Conservation (phyloP, 2,888 invertebrate species). For the Caenorhabditis sinica region DNA sequence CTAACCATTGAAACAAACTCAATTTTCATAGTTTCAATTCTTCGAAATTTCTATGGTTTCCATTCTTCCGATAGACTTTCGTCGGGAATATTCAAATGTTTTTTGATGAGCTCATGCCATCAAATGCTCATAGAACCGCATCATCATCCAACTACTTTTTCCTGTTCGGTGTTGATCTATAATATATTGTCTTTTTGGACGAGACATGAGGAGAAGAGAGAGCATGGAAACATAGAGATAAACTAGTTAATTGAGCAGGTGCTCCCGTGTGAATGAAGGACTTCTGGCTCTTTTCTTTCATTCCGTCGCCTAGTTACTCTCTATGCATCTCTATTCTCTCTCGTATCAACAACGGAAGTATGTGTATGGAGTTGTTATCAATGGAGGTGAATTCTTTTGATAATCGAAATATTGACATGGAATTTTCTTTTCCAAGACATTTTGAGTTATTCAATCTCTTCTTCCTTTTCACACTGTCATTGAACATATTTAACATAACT, state of each 20-base stretch:
- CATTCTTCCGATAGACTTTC: not conserved
- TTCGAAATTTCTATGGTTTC: constrained; percentile 10
- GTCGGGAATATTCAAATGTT: not conserved
- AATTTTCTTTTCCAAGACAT: not conserved
- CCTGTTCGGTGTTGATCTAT: constrained; percentile 20
- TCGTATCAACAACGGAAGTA: constrained; percentile 16
- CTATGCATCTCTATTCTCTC: constrained; percentile 8
- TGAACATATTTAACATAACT: no score
- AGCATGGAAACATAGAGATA: constrained; percentile 35
- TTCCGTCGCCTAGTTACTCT: constrained; percentile 47
- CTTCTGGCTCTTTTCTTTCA: not conserved
- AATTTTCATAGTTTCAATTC: not conserved
- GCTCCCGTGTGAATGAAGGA: constrained; percentile 1
- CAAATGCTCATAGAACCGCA: constrained; percentile 21
- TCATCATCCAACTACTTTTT: not conserved
- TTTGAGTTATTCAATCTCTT: not conserved
- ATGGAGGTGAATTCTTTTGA: constrained; percentile 1
- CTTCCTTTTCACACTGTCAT: no score
- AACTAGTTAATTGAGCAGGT: constrained; percentile 32
- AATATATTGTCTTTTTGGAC: not conserved
- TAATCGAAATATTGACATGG: not conserved
- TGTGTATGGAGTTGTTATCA: not conserved
- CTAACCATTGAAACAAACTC: no score
- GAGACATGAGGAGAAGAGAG: not conserved
- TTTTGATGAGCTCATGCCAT: constrained; percentile 4